Evolutionary conservation across 1,140 invertebrate genomes (phyloP).

Genomic region (Lineus longissimus): DNA sequence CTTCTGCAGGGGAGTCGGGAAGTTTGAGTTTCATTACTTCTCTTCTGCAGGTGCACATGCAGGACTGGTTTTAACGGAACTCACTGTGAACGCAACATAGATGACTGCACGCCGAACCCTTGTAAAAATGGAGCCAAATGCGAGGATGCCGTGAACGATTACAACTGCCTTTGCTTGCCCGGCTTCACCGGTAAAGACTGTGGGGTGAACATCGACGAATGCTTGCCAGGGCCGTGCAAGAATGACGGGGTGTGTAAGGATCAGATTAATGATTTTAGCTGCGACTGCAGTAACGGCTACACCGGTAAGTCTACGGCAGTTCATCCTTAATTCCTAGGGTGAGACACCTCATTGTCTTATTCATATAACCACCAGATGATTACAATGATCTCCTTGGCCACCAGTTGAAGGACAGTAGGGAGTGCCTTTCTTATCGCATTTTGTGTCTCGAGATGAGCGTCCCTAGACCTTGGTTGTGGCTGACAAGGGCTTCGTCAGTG

Average conservation of each 20-base stretch:
- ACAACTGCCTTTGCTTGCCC: background rate
- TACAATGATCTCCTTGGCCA: background rate
- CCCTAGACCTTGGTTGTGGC: no score
- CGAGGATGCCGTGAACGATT: background rate
- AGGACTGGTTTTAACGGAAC: background rate
- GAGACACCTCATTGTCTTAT: background rate
- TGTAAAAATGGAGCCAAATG: background rate
- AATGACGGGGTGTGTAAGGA: conserved; percentile 37
- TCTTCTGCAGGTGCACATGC: background rate
- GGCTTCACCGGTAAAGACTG: conserved; percentile 8
- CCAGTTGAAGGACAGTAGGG: no score
- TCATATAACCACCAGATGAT: background rate
- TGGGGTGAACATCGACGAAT: conserved; percentile 22
- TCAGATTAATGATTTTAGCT: conserved; percentile 26
- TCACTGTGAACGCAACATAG: background rate
- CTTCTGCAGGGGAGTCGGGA: no score
- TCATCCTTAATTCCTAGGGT: background rate
- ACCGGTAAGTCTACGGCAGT: conserved; percentile 3
- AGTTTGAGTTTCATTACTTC: background rate
- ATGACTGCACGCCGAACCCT: background rate
- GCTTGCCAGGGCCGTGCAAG: conserved; percentile 62
- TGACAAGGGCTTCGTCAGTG: no score
- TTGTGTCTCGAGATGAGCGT: no score
- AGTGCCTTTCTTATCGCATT: no score
- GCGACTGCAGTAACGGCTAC: conserved; percentile 7